A percentile compares a stretch with the other conserved stretches of the same genome.
Evolutionary conservation across 2,888 invertebrate genomes (phyloP).

Genomic region (Lithosia quadra): DNA sequence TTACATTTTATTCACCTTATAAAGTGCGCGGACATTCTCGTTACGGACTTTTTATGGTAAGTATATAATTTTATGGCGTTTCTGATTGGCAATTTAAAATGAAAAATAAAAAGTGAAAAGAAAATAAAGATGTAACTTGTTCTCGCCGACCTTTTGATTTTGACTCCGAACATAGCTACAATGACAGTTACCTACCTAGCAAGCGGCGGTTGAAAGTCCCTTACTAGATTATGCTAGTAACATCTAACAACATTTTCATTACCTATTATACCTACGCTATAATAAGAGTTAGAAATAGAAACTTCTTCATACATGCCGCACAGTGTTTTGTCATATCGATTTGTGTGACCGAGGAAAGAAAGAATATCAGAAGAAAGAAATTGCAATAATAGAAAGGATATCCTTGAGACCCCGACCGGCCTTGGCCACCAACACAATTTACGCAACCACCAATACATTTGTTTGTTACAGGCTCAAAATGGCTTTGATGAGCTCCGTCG

Average conservation of each 20-base stretch:
- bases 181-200: too few relatives aligned
- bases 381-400: too few relatives aligned
- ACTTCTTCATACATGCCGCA: too few relatives aligned
- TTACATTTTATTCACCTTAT: background rate
- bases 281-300: too few relatives aligned
- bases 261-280: too few relatives aligned
- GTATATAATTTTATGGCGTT: background rate
- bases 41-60: background rate
- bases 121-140: constrained; percentile 5
- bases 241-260: background rate
- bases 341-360: too few relatives aligned
- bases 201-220: too few relatives aligned
- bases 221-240: too few relatives aligned
- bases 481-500: constrained; percentile 97
- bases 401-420: too few relatives aligned
- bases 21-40: background rate
- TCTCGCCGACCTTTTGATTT: background rate
- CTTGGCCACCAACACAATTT: background rate
- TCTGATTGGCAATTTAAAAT: background rate
- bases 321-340: too few relatives aligned
- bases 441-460: constrained; percentile 38
- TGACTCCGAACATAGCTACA: too few relatives aligned
- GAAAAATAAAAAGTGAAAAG: background rate
- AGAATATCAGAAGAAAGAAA: too few relatives aligned
- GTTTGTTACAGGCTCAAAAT: constrained; percentile 92